These are phyloP conservation scores for Symphodus melops DNA, from an alignment of 2,113 vertebrate species.

Conservation along the genomic window DNA sequence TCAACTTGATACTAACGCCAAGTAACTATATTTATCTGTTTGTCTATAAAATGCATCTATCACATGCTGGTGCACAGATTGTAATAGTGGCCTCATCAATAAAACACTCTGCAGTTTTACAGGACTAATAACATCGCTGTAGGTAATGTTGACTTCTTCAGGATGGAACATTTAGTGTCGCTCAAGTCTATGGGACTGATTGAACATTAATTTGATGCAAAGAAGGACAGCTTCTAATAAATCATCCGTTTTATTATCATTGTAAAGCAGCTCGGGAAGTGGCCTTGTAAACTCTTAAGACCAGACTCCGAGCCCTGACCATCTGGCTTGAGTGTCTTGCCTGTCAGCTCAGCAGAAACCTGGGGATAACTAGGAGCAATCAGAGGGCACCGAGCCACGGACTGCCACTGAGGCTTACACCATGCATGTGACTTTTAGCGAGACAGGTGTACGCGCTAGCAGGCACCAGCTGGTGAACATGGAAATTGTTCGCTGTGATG, in stretches of 20 bases:
- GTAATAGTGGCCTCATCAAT: constrained; percentile 17
- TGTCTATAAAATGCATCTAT: constrained; percentile 18
- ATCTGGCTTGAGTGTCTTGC: constrained; percentile 70
- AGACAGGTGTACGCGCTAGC: constrained; percentile 72
- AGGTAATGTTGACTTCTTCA: constrained; percentile 13
- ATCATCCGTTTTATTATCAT: constrained; percentile 61
- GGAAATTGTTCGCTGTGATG: constrained; percentile 52
- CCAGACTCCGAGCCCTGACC: constrained; percentile 52
- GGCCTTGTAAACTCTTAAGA: constrained; percentile 62
- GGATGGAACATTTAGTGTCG: constrained; percentile 8
- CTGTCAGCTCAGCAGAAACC: constrained; percentile 72
- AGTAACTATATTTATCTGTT: constrained; percentile 18
- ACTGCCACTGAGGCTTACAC: constrained; percentile 70
- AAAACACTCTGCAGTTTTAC: background rate
- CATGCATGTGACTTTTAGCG: constrained; percentile 53
- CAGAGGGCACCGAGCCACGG: constrained; percentile 66
- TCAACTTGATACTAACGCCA: constrained; percentile 19
- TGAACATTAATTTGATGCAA: constrained; percentile 36
- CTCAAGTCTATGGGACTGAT: constrained; percentile 26
- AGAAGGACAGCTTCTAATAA: constrained; percentile 46
- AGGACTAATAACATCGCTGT: constrained; percentile 3
- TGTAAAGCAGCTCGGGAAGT: constrained; percentile 49
- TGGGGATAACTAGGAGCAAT: constrained; percentile 69
- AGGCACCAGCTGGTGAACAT: constrained; percentile 76
- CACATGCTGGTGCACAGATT: background rate